Conservation (phyloP, 1,140 invertebrate genomes). For the Drosophila oshimai region DNA sequence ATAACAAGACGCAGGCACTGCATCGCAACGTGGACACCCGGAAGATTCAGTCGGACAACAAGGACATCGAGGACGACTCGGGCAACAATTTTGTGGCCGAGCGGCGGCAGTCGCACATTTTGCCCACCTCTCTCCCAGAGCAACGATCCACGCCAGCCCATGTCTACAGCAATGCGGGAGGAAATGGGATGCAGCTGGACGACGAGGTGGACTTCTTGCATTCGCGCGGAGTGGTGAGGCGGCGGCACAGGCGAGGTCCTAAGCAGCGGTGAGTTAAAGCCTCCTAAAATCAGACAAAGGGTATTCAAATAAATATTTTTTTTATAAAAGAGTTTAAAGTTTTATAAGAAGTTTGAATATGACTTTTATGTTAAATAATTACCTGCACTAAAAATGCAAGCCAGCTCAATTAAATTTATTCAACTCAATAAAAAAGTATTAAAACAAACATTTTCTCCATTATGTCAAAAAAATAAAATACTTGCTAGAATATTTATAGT, state of each 20-base stretch:
- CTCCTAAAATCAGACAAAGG: neutral
- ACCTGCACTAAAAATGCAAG: too few relatives aligned
- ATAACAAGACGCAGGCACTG: conserved; percentile 52
- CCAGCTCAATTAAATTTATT: too few relatives aligned
- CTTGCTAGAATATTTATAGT: too few relatives aligned
- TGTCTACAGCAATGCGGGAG: conserved; percentile 80
- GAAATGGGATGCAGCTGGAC: conserved; percentile 74
- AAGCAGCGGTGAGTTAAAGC: conserved; percentile 60
- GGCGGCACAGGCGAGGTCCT: conserved; percentile 72
- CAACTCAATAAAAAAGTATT: too few relatives aligned
- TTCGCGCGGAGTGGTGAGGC: conserved; percentile 53
- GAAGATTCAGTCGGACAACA: conserved; percentile 82
- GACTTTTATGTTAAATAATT: too few relatives aligned
- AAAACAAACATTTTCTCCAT: too few relatives aligned
- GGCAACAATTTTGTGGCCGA: conserved; percentile 79
- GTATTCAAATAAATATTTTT: too few relatives aligned
- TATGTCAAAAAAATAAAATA: too few relatives aligned
- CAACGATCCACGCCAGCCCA: conserved; percentile 75
- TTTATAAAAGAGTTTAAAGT: too few relatives aligned
- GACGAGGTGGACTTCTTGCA: conserved; percentile 79
- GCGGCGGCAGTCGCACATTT: conserved; percentile 55
- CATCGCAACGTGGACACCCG: conserved; percentile 76
- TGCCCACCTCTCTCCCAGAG: conserved; percentile 75
- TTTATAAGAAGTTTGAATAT: too few relatives aligned
- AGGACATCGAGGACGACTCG: conserved; percentile 80